phyloP scores from a whole-genome alignment of 2,113 vertebrate species.

The Rafetus swinhoei region DNA sequence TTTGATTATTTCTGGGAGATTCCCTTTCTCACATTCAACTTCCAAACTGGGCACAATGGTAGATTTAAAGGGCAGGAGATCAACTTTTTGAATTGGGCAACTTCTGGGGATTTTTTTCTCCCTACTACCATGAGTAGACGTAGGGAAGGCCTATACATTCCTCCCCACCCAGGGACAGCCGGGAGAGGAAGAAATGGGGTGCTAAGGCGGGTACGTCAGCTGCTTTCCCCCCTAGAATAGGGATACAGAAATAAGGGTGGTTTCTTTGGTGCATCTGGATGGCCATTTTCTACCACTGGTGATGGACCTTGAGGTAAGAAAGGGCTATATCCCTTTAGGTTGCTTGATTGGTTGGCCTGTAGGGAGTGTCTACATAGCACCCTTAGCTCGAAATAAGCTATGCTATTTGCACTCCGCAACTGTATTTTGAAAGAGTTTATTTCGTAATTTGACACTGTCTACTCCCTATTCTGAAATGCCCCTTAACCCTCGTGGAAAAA shows the following conservation, averaged over 20 bases:
- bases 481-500: no score
- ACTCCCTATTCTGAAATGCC: no score
- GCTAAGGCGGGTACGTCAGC: neutral
- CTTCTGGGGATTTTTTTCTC: neutral
- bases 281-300: neutral
- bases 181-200: neutral
- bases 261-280: neutral
- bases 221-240: neutral
- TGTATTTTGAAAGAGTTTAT: no score
- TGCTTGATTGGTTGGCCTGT: neutral
- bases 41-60: neutral
- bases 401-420: no score
- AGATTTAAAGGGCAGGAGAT: neutral
- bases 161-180: accelerated
- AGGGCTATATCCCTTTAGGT: neutral
- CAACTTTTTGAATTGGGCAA: neutral
- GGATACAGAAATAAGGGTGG: neutral
- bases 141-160: neutral
- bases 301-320: neutral
- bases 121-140: neutral
- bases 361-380: neutral
- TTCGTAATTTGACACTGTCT: no score
- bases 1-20: slow-evolving; percentile 55
- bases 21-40: neutral
- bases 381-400: no score